Evolutionary conservation across 2,113 vertebrate genomes (phyloP).

Genomic region (Notechis scutatus): DNA sequence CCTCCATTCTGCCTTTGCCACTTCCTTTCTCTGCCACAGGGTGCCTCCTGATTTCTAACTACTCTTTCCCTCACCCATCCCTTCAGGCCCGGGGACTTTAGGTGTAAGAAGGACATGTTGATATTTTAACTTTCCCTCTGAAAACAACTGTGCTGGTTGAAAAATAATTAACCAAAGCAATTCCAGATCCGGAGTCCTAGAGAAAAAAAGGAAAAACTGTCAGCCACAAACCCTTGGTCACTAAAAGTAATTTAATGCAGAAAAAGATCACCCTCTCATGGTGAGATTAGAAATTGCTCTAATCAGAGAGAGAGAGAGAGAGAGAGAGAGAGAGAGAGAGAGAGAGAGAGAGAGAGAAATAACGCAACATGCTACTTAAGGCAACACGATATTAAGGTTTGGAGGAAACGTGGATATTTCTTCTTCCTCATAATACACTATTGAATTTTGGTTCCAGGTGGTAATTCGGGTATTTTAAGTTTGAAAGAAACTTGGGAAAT

Average conservation of each 20-base stretch:
- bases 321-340: not conserved
- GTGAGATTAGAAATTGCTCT: constrained; percentile 16
- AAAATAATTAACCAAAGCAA: not conserved
- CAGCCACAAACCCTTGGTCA: not conserved
- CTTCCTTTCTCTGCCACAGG: not conserved
- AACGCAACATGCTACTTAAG: not conserved
- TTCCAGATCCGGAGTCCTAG: not conserved
- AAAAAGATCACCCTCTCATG: constrained; percentile 16
- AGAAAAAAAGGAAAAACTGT: not conserved
- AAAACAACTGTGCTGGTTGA: not conserved
- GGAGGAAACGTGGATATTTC: not conserved
- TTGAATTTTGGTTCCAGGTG: not conserved
- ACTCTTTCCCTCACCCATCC: not conserved
- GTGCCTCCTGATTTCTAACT: not conserved
- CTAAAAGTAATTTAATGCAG: constrained; percentile 11
- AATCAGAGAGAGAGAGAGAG: not conserved
- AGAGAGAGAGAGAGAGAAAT: not conserved
- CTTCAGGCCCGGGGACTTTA: not conserved
- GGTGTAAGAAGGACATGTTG: not conserved
- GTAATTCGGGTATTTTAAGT: not conserved
- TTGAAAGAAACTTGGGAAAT: not conserved
- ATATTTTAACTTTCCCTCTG: not conserved
- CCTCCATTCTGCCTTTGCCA: constrained; percentile 42
- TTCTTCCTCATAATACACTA: not conserved
- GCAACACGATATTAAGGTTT: not conserved